Evolutionary conservation across 1,140 invertebrate species (phyloP).

Genomic region (Dendrolimus punctatus): DNA sequence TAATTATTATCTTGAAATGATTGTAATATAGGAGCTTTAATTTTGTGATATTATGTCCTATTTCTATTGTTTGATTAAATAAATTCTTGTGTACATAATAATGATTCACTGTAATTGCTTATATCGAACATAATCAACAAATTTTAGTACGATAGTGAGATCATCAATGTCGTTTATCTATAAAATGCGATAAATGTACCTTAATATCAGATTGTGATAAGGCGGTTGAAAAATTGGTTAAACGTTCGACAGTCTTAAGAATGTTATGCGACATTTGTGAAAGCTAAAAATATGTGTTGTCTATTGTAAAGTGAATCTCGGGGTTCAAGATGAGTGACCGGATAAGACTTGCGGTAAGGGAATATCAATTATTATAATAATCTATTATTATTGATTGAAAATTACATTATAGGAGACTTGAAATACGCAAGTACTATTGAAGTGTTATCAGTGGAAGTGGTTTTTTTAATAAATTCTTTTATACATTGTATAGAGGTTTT

Average conservation of each 20-base stretch:
- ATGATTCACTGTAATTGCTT: slow-evolving; percentile 6
- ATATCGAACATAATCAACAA: slow-evolving; percentile 5
- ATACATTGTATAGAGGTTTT: no score
- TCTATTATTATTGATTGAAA: no score
- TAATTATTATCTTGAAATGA: slow-evolving; percentile 3
- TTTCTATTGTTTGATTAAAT: no score
- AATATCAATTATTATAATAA: not conserved
- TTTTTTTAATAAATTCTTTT: no score
- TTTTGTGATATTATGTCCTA: no score
- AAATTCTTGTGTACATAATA: not conserved
- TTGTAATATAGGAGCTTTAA: slow-evolving; percentile 3
- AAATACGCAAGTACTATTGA: no score
- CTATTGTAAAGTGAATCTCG: slow-evolving; percentile 38
- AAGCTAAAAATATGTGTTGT: slow-evolving; percentile 25
- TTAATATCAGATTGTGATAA: slow-evolving; percentile 47
- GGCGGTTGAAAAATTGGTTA: slow-evolving; percentile 44
- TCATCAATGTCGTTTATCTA: slow-evolving; percentile 24
- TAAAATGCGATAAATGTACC: slow-evolving; percentile 38
- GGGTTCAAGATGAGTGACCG: slow-evolving; percentile 49
- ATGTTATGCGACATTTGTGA: slow-evolving; percentile 24
- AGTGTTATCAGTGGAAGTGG: no score
- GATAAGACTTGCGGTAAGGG: slow-evolving; percentile 51
- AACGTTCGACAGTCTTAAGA: slow-evolving; percentile 31
- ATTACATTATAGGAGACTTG: no score
- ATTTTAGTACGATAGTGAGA: slow-evolving; percentile 7